Base-by-base conservation (phyloP, 2,888 invertebrate genomes). In the Teinopalpus imperialis region DNA sequence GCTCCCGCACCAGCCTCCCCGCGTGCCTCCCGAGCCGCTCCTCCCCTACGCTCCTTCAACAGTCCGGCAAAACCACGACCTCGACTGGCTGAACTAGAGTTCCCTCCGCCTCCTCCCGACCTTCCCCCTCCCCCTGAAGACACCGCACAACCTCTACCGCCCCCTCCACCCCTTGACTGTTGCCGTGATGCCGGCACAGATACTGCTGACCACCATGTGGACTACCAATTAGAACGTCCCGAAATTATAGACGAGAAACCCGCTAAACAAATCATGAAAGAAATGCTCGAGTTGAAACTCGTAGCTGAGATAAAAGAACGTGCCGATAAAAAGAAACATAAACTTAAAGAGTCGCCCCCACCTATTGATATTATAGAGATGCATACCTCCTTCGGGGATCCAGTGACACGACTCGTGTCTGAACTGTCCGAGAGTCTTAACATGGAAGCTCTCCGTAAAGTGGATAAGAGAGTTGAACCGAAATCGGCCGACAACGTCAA, bases 371-470 rank as follows among this genome's bases (percentile, higher is more conserved):
- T 62, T 20, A 36, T 59, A 7, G 74, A 72, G 8, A 57, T 61
- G 61, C 68, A 63, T 18, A 60, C 69, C 8, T 71, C 88, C 34
- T 86, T 86, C 82, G 89, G 90, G 52, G 95, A 95, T 75, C 96
- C 96, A 0, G 95, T 94, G 6, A 91, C 94, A 37, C 92, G 96
- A 65, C 87, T 97, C 53, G 94, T 96, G 5, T 94, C 94, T 7
- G 97, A 97, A 78, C 90, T 97, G 41, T 95, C 95, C 36, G 96
- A 96, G 75, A 94, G 93, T 63, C 91, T 96, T 63, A 94, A 94
- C 74, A 85, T 94, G 63, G 93, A 93, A 52, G 78, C 80, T 12
- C 59, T 77, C 53, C 90, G 63, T 37, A 90, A 68, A 66, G 74
- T 63, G 23, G 67, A 60, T 13, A 79, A 70, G 46, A 56, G 53